phyloP scores from a whole-genome alignment of 1,140 invertebrate genomes.

The Drosophila willistoni region DNA sequence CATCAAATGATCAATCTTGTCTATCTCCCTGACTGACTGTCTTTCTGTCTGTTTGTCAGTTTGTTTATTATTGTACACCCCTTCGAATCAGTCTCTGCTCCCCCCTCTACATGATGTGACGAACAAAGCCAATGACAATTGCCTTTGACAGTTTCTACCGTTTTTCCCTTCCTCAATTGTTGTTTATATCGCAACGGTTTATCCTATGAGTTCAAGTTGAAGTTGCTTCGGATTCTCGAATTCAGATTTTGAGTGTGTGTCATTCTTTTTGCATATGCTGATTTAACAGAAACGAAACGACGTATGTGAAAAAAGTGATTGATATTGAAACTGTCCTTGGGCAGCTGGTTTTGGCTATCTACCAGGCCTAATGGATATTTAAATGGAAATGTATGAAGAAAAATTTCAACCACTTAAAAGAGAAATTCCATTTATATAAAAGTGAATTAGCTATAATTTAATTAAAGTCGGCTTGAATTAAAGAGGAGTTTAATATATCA shows the following conservation, averaged over 20 bases:
- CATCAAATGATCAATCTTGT: slow-evolving; percentile 64
- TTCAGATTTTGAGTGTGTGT: slow-evolving; percentile 33
- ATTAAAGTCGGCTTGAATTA: too few relatives aligned
- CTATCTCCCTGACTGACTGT: background rate
- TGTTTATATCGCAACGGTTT: slow-evolving; percentile 58
- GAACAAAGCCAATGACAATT: slow-evolving; percentile 70
- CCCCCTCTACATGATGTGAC: slow-evolving; percentile 20
- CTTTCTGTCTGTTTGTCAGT: slow-evolving; percentile 35
- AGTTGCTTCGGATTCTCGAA: background rate
- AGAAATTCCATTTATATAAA: too few relatives aligned
- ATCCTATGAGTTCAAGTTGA: slow-evolving; percentile 16
- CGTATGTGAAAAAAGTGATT: slow-evolving; percentile 44
- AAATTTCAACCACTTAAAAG: background rate
- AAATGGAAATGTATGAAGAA: slow-evolving; percentile 26
- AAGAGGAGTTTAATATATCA: too few relatives aligned
- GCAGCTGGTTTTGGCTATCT: slow-evolving; percentile 57
- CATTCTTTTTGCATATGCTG: slow-evolving; percentile 52
- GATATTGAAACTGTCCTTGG: slow-evolving; percentile 41
- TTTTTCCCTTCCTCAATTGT: slow-evolving; percentile 50
- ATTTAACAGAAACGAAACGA: slow-evolving; percentile 11
- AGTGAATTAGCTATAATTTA: too few relatives aligned
- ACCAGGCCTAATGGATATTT: slow-evolving; percentile 45
- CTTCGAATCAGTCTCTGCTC: slow-evolving; percentile 10
- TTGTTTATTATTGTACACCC: slow-evolving; percentile 56
- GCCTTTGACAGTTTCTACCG: slow-evolving; percentile 74